Evolutionary conservation across 2,888 invertebrate species (phyloP), one percentile per base, ranked within the genome.

Genomic region (Tiliacea aurago): DNA sequence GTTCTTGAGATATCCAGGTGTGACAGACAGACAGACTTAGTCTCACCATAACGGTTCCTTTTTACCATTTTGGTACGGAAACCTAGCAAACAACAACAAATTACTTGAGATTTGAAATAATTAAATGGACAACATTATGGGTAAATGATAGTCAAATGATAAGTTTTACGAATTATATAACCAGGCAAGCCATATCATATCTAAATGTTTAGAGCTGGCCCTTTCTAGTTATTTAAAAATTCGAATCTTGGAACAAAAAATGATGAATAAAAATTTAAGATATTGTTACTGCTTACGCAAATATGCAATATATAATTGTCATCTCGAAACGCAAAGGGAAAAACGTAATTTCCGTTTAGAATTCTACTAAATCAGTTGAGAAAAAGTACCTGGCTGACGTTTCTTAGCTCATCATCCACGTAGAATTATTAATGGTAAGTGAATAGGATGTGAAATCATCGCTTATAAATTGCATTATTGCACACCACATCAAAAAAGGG

Each of bases 321-420:
- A 51, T 33, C 10, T 37, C 1, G 59, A 41, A 23, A 76, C 11
- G 5, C 13, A n/a, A 55, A 18, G 23, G 55, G 33, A 61, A 78
- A 56, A 37, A 49, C 49, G 5, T 41, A 4, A 62, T 43, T 11
- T 49, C 55, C 56, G 49, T 76, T 66, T 47, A 20, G 1, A 28
- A 23, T 75, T 77, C 75, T 55, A 33, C 23, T 61, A 55, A 75
- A 41, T 49, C 23, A 43, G 15, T 33, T 5, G 1, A 33, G 37
- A 77, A 67, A 75, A 68, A 13, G 33, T 58, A 75, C 62, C 15
- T 37, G 11, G 37, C 13, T 37, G 51, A 37, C 23, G 45, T 75
- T 75, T 56, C 37, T 73, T 62, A 28, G 45, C 10, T 55, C 45
- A n/a, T 9, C 23, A 13, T 18, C 10, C 20, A 23, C 61, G 23